These are phyloP conservation scores for Tonatia bakeri DNA, from an alignment of 2,113 vertebrate species.

Conservation along the genomic window DNA sequence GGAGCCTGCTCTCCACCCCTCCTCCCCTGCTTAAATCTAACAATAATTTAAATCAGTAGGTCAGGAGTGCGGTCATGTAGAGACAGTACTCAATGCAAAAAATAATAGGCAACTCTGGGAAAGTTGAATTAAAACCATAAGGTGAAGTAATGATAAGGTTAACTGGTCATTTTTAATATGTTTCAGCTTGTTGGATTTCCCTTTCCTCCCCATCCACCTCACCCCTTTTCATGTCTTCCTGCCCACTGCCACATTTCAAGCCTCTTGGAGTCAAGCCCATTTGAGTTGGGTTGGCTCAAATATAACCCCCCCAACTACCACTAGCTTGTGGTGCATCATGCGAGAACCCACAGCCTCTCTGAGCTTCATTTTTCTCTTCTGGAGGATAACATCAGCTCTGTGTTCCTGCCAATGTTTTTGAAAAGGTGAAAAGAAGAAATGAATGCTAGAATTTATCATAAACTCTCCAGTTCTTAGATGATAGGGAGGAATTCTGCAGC, in stretches of 20 bases:
- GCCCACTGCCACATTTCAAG: neutral
- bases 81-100: neutral
- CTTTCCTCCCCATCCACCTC: neutral
- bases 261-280: neutral
- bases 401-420: neutral
- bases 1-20: neutral
- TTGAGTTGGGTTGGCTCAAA: neutral
- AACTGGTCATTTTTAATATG: neutral
- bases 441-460: neutral
- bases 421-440: neutral
- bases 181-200: neutral
- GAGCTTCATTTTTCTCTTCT: neutral
- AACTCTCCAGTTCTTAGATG: neutral
- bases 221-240: neutral
- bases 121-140: neutral
- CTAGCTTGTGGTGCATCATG: neutral
- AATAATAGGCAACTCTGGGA: neutral
- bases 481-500: neutral
- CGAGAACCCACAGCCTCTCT: neutral
- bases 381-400: neutral
- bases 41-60: neutral
- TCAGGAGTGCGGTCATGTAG: neutral
- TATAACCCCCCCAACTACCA: neutral
- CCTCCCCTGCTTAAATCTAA: neutral
- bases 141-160: neutral